These are phyloP conservation scores for Euproctis similis DNA, from an alignment of 2,888 invertebrate species.

Conservation along the genomic window DNA sequence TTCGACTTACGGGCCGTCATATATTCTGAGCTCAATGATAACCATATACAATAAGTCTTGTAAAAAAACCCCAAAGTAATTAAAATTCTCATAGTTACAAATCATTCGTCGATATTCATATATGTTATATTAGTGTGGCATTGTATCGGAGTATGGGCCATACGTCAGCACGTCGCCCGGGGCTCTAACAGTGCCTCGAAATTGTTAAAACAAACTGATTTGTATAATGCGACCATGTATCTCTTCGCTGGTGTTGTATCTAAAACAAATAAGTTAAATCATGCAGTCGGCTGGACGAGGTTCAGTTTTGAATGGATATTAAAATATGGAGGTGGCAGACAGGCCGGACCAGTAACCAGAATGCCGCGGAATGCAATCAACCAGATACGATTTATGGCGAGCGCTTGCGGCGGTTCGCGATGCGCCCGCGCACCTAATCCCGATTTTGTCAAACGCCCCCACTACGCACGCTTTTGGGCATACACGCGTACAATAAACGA, in stretches of 20 bases:
- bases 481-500: too few relatives aligned
- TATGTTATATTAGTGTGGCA: conserved; percentile 29
- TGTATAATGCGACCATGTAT: conserved; percentile 51
- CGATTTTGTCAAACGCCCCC: conserved; percentile 28
- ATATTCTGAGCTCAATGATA: conserved; percentile 11
- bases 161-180: conserved; percentile 33
- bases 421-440: conserved; percentile 24
- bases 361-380: conserved; percentile 51
- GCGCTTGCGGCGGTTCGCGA: conserved; percentile 31
- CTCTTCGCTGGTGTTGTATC: conserved; percentile 46
- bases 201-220: conserved; percentile 46
- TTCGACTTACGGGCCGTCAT: too few relatives aligned
- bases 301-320: conserved; percentile 43
- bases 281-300: conserved; percentile 39
- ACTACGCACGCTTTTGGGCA: conserved; percentile 15
- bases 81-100: conserved; percentile 33
- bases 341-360: conserved; percentile 26
- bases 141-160: conserved; percentile 26
- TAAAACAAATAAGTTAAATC: conserved; percentile 65
- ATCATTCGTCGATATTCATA: conserved; percentile 33
- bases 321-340: conserved; percentile 35
- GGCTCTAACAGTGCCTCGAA: conserved; percentile 37
- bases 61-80: conserved; percentile 31
- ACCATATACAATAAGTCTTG: conserved; percentile 17
- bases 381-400: conserved; percentile 51